A percentile compares a stretch with the other conserved stretches of the same genome.
Evolutionary conservation across 2,113 vertebrate species (phyloP).

Genomic region (Serranochromis macrocephalus): DNA sequence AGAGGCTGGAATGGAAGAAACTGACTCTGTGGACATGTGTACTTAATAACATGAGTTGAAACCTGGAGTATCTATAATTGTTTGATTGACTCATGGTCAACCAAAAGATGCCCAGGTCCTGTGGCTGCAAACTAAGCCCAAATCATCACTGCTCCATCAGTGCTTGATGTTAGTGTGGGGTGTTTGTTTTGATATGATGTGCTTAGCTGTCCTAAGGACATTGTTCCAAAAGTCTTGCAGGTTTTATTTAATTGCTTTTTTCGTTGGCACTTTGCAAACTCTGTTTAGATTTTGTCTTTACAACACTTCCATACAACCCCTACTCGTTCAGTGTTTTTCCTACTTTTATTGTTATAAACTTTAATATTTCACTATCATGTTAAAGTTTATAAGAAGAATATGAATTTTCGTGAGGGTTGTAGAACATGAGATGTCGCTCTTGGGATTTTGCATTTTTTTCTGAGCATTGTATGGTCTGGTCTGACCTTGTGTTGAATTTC

Average conservation of each 20-base stretch:
- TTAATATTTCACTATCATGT: neutral
- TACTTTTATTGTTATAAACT: neutral
- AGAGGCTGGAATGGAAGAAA: neutral
- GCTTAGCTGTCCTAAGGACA: neutral
- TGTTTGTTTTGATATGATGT: neutral
- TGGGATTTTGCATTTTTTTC: neutral
- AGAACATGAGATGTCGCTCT: neutral
- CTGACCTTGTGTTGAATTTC: neutral
- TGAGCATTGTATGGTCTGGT: neutral
- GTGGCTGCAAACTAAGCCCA: neutral
- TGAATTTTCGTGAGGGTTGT: neutral
- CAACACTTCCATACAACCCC: neutral
- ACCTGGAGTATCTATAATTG: neutral
- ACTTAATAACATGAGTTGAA: neutral
- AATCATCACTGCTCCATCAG: neutral
- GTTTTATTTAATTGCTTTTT: neutral
- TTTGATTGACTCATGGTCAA: neutral
- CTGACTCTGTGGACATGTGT: neutral
- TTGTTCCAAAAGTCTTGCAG: neutral
- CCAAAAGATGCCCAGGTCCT: neutral
- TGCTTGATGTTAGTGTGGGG: neutral
- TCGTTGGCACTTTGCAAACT: neutral
- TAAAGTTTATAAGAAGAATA: neutral
- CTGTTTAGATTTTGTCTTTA: neutral
- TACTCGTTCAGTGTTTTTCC: neutral